Base-by-base conservation (phyloP, 2,113 vertebrate genomes). In the Phylloscopus trochiloides region DNA sequence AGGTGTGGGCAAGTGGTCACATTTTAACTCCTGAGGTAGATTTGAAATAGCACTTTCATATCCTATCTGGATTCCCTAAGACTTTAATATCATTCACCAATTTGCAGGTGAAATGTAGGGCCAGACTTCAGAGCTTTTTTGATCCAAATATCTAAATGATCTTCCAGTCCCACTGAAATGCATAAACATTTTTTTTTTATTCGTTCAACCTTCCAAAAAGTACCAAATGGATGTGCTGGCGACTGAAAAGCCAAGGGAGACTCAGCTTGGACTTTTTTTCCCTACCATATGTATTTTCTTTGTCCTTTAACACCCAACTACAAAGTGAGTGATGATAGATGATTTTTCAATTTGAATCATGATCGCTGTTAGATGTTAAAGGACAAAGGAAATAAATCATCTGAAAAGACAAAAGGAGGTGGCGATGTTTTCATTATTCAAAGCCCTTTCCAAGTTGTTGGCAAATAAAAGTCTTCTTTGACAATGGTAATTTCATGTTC, bases 321-420 rank as follows among this genome's bases (percentile, higher is more conserved):
- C 90, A 96, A 96, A 88, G 91, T 94, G 93, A 93, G 68, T 43
- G 45, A 90, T 93, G 90, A 96, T 62, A 86, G 85, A 92, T 76
- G 81, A 92, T 94, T 95, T 96, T 96, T 96, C 91, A 82, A 2
- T 91, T 92, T 96, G 90, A 96, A 88, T 96, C 81, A 96, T 86
- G 82, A 94, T 88, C 78, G 48, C 58, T 92, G 31, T 75, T 92
- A 94, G 85, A 90, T 51, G 54, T 90, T 86, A 95, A 88, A 94
- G 85, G 87, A 93, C 88, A 92, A 92, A 94, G 51, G 42, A 96
- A 92, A 97, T 95, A 95, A 94, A 97, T 96, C 88, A 96, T 91
- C 50, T 83, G 50, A 92, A 92, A 90, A 96, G 80, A 87, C 77
- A 36, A n/a, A 78, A 75, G 80, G 51, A 89, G 29, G 17, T 86